Evolutionary conservation across 2,113 vertebrate genomes (phyloP).

Genomic region (Platanista minor): DNA sequence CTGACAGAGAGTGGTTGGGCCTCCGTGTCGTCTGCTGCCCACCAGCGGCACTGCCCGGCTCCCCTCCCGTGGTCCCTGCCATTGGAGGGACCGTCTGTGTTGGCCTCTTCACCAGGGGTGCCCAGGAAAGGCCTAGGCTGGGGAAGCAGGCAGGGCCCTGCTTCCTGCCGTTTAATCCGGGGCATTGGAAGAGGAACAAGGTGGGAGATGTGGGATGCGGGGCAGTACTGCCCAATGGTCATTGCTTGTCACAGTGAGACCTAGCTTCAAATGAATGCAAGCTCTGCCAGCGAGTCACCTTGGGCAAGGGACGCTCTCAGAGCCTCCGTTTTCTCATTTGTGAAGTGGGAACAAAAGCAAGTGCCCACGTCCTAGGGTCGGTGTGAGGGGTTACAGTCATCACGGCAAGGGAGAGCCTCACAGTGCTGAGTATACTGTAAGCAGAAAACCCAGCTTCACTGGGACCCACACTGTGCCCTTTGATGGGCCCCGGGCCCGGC

Average conservation of each 20-base stretch:
- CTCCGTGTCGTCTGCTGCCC: slow-evolving; percentile 54
- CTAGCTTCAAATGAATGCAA: background rate
- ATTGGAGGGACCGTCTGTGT: fast-evolving
- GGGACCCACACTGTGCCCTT: background rate
- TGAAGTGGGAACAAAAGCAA: background rate
- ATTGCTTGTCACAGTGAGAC: background rate
- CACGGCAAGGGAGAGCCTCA: background rate
- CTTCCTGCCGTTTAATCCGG: background rate
- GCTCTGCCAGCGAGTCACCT: background rate
- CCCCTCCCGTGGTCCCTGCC: fast-evolving
- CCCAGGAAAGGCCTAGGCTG: background rate
- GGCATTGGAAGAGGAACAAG: background rate
- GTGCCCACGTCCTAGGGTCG: no score
- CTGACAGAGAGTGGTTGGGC: slow-evolving; percentile 75
- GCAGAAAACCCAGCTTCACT: fast-evolving
- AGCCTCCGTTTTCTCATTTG: background rate
- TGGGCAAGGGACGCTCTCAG: background rate
- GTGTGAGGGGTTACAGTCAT: background rate
- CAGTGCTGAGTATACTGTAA: fast-evolving
- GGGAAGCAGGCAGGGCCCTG: background rate
- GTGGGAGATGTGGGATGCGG: fast-evolving
- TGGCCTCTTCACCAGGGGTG: background rate
- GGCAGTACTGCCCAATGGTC: background rate
- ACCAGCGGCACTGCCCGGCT: background rate
- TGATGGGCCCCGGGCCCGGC: background rate